Conservation (phyloP, 2,888 invertebrate species). For the Euclidia mi region DNA sequence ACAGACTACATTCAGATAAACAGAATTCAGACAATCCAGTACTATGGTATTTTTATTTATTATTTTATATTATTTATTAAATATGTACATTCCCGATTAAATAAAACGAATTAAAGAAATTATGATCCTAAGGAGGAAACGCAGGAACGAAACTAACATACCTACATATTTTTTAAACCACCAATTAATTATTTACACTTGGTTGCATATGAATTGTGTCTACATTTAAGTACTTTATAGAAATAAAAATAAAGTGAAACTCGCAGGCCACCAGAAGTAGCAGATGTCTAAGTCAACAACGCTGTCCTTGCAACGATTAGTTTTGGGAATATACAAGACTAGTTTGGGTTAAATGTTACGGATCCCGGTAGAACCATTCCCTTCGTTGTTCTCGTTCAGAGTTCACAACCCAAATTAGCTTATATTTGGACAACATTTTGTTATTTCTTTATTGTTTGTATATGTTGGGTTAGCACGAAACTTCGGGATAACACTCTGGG, state of each 20-base stretch:
- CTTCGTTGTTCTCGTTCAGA: slow-evolving; percentile 2
- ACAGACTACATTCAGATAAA: too few species aligned
- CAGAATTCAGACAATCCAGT: too few species aligned
- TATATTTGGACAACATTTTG: slow-evolving; percentile 5
- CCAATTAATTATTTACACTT: not conserved
- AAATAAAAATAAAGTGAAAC: slow-evolving; percentile 1
- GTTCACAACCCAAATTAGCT: slow-evolving; percentile 11
- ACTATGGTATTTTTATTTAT: too few species aligned
- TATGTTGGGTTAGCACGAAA: not conserved
- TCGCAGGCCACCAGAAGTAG: slow-evolving; percentile 1
- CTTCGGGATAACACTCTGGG: too few species aligned
- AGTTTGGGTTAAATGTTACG: slow-evolving; percentile 14
- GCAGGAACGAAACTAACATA: too few species aligned
- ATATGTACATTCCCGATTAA: too few species aligned
- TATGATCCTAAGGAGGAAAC: too few species aligned
- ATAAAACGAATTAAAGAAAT: too few species aligned
- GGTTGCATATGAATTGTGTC: too few species aligned
- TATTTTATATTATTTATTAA: too few species aligned
- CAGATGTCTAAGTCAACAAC: slow-evolving; percentile 33
- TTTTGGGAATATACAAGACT: slow-evolving; percentile 39
- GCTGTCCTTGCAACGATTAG: slow-evolving; percentile 36
- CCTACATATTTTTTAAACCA: too few species aligned
- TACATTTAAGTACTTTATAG: too few species aligned
- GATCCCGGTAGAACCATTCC: slow-evolving; percentile 9
- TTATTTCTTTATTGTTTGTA: not conserved